Evolutionary conservation across 2,797 vertebrate genomes (phyloP), one percentile per base, ranked within the genome.

Genomic region (Chaetophractus vellerosus): DNA sequence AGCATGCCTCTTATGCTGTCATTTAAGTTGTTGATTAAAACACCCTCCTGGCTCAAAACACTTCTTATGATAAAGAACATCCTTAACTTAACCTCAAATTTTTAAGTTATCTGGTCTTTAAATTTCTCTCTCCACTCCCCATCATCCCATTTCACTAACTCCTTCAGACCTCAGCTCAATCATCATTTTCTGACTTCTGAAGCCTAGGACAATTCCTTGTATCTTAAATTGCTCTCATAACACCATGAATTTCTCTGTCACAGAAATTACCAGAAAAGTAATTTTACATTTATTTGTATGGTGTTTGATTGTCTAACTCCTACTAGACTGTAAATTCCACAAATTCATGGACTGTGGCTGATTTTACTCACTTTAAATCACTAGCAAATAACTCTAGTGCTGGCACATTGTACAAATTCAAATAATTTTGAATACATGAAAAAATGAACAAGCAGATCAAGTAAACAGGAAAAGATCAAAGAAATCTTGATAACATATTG

Each of bases 341-440:
- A 82, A 85, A 90, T 78, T 68, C 45, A 88, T 9, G 9, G 36
- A 41, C 33, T n/a, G 36, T 2, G 24, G 78, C 90, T 92, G 63
- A 81, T 74, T 88, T 91, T 74, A 91, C n/a, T 88, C 68, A 80
- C 16, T 79, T 26, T 80, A 26, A 24, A 91, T 76, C 59, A 86
- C 38, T 45, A 89, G 45, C 69, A 93, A 94, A 31, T 83, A 69
- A 84, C n/a, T 86, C 18, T 74, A 31, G 66, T 83, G 31, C 26
- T 50, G 59, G 33, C 8, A 59, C 3, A 36, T 31, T 5, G 31
- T 18, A 64, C 68, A 96, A 93, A 84, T 63, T 45, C 76, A 93
- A 80, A 81, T 28, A 81, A 36, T 33, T 50, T 9, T 57, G 68
- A 95, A 52, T 26, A 4, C 3, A 15, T 66, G 24, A 9, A 31